phyloP scores from a whole-genome alignment of 2,113 vertebrate species.

The Phrynosoma blainvillii region DNA sequence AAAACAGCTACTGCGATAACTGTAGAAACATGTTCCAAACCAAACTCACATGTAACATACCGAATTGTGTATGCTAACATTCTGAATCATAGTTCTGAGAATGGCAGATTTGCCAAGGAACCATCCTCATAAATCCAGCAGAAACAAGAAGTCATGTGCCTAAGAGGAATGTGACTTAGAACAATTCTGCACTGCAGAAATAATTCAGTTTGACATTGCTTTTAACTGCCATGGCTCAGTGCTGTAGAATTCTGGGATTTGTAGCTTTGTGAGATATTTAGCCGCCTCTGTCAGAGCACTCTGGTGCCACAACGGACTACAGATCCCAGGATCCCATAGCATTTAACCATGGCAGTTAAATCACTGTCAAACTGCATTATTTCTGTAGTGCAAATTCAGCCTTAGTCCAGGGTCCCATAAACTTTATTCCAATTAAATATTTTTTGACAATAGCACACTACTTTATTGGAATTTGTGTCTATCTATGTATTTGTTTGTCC shows the following conservation, averaged over 20 bases:
- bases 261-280: too few species aligned
- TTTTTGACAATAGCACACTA: not conserved
- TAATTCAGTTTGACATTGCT: too few species aligned
- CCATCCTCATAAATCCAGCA: not conserved
- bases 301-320: too few species aligned
- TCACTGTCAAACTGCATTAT: too few species aligned
- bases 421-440: not conserved
- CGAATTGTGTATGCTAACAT: not conserved
- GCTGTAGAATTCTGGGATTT: too few species aligned
- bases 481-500: not conserved
- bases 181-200: too few species aligned
- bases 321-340: too few species aligned
- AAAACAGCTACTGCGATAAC: not conserved
- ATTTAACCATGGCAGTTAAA: too few species aligned
- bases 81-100: not conserved
- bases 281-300: too few species aligned
- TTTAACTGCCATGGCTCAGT: too few species aligned
- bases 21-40: not conserved
- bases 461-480: not conserved
- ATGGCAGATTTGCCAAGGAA: not conserved
- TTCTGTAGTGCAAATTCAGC: too few species aligned
- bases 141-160: not conserved
- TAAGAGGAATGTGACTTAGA: not conserved
- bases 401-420: not conserved
- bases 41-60: not conserved